phyloP scores from a whole-genome alignment of 2,888 invertebrate species.

The Platynereis dumerilii region DNA sequence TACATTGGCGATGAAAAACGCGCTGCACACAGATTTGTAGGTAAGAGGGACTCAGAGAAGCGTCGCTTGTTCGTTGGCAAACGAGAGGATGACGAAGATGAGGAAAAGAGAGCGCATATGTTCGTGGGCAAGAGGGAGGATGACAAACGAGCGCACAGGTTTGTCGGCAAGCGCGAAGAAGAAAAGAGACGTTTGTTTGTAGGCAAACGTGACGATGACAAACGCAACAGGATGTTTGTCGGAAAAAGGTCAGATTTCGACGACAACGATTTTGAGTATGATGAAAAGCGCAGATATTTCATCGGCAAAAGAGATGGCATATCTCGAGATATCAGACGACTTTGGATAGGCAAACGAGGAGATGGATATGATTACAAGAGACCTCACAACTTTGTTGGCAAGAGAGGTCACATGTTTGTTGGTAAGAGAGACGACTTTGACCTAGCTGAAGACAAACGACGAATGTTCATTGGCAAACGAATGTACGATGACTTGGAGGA shows the following conservation, averaged over 20 bases:
- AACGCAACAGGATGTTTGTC: conserved; percentile 27
- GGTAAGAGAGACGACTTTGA: conserved; percentile 23
- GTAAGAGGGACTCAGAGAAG: conserved; percentile 16
- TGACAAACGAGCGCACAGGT: conserved; percentile 26
- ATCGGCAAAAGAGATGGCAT: conserved; percentile 20
- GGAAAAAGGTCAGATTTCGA: conserved; percentile 18
- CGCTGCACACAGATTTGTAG: conserved; percentile 17
- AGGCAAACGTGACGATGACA: conserved; percentile 25
- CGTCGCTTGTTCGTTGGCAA: conserved; percentile 31
- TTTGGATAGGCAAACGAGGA: conserved; percentile 14
- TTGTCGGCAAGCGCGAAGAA: conserved; percentile 28
- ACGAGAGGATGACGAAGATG: conserved; percentile 18
- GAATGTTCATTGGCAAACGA: conserved; percentile 12
- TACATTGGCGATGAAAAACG: conserved; percentile 11
- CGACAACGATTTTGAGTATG: background rate
- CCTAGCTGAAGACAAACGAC: background rate
- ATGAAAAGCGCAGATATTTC: background rate
- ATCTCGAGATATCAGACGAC: background rate
- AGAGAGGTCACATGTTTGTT: conserved; percentile 26
- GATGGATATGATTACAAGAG: background rate
- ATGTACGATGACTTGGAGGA: conserved; percentile 14
- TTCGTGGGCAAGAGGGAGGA: conserved; percentile 28
- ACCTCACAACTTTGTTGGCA: conserved; percentile 20
- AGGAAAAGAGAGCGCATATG: conserved; percentile 26
- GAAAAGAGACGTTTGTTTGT: conserved; percentile 10